These are phyloP conservation scores for Bilobella aurantiaca DNA, from an alignment of 1,140 invertebrate genomes.

Conservation along the genomic window DNA sequence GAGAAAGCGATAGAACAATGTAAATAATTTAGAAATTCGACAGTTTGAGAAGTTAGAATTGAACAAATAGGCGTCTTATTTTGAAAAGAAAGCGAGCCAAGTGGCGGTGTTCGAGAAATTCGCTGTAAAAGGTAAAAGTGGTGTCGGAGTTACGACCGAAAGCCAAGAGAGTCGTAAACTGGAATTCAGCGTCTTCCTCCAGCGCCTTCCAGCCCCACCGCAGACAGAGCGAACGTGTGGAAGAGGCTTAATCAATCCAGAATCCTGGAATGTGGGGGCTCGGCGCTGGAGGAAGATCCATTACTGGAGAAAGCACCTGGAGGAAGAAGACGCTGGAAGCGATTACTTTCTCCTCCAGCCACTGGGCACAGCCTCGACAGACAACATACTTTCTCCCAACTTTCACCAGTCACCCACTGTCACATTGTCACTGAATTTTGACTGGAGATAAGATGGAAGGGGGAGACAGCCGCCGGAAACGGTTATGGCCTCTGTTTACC, in stretches of 20 bases:
- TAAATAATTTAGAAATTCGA: too few relatives aligned
- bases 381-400: too few relatives aligned
- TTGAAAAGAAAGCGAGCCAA: too few relatives aligned
- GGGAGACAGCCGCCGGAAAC: too few relatives aligned
- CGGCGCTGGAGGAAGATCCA: neutral
- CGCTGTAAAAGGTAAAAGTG: too few relatives aligned
- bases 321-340: neutral
- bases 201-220: neutral
- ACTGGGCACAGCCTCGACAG: too few relatives aligned
- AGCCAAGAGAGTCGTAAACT: neutral
- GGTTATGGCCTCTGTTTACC: too few relatives aligned
- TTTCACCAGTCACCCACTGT: neutral
- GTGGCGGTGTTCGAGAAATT: too few relatives aligned
- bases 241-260: neutral
- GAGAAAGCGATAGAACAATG: too few relatives aligned
- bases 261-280: neutral
- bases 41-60: too few relatives aligned
- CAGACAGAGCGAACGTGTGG: neutral
- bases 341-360: neutral
- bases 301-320: neutral
- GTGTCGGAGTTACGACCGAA: neutral
- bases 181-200: neutral
- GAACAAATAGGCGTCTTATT: too few relatives aligned
- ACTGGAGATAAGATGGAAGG: neutral
- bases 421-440: neutral